A percentile compares a stretch with the other conserved stretches of the same genome.
Evolutionary conservation across 2,888 invertebrate species (phyloP).

Genomic region (Protonemura montana): DNA sequence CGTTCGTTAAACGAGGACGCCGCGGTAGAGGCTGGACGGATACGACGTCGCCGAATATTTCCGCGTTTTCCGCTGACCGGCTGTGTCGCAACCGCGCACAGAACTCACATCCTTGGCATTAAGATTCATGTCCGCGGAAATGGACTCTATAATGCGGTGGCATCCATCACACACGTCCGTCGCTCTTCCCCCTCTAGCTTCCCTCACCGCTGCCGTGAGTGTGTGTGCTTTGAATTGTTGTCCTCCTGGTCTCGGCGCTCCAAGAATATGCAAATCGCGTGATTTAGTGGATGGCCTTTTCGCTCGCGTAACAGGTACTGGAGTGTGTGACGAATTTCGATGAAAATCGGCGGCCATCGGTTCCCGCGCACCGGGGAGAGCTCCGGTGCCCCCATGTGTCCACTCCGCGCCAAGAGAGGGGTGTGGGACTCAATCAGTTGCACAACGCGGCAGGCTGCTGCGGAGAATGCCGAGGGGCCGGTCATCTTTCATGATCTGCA

Average conservation of each 20-base stretch:
- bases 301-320: constrained; percentile 1
- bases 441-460: background rate
- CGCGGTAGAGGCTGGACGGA: background rate
- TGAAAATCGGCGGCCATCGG: background rate
- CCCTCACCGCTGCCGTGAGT: background rate
- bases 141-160: background rate
- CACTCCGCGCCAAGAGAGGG: background rate
- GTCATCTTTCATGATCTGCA: constrained; percentile 22
- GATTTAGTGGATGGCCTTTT: constrained; percentile 5
- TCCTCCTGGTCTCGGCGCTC: background rate
- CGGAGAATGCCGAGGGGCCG: background rate
- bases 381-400: background rate
- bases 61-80: background rate
- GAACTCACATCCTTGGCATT: constrained; percentile 2
- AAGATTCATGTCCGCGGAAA: background rate
- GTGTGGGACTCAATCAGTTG: background rate
- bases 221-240: constrained; percentile 7
- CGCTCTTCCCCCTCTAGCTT: background rate
- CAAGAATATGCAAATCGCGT: background rate
- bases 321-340: constrained; percentile 30
- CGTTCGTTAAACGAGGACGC: background rate
- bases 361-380: background rate
- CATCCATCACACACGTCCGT: background rate
- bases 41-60: background rate
- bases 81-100: background rate